phyloP scores from a whole-genome alignment of 2,888 invertebrate species.

The Noctuana brunneofusca region DNA sequence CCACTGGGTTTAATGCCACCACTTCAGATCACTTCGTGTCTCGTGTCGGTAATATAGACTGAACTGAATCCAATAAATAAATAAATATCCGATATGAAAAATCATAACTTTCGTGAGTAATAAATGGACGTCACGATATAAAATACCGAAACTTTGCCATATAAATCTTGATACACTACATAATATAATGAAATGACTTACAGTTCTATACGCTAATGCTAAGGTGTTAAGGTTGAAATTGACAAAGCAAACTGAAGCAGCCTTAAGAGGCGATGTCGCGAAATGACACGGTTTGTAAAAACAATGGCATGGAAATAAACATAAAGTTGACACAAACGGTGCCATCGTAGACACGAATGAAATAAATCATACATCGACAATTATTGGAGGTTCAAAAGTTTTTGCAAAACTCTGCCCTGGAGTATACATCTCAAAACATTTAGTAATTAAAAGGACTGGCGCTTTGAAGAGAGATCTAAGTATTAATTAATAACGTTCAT shows the following conservation, averaged over 20 bases:
- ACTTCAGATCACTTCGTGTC: neutral
- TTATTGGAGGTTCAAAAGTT: neutral
- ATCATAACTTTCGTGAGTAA: constrained; percentile 18
- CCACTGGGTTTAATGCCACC: too few species aligned
- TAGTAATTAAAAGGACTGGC: too few species aligned
- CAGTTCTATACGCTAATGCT: neutral
- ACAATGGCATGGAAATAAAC: constrained; percentile 54
- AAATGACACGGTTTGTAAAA: constrained; percentile 46
- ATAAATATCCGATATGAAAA: constrained; percentile 14
- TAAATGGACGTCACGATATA: constrained; percentile 16
- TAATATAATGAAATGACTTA: neutral
- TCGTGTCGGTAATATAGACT: neutral
- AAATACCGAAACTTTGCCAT: constrained; percentile 29
- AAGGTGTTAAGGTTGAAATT: neutral
- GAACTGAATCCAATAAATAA: neutral
- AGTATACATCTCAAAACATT: too few species aligned
- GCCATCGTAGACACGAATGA: constrained; percentile 59
- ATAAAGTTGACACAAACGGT: constrained; percentile 68
- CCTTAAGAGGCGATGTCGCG: constrained; percentile 48
- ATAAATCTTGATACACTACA: constrained; percentile 23
- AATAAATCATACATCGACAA: constrained; percentile 59
- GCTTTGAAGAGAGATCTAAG: too few species aligned
- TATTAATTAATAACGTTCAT: too few species aligned
- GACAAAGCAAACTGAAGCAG: constrained; percentile 4
- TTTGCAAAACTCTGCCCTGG: too few species aligned